Base-by-base conservation (phyloP, 2,888 invertebrate species). In the Polylopha cassiicola region DNA sequence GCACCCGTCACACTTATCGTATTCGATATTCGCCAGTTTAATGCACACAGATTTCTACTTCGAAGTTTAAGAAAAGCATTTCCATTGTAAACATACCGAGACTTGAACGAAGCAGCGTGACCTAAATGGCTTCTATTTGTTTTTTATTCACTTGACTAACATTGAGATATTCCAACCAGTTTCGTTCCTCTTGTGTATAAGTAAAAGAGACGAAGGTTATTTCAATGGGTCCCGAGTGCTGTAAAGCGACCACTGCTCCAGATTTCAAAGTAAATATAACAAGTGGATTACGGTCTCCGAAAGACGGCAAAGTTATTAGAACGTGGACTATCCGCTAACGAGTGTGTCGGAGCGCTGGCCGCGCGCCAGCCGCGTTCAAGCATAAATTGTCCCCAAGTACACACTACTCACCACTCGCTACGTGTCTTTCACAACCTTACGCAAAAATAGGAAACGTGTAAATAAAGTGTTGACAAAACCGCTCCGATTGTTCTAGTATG, bases 251-350 rank as follows among this genome's bases (percentile, higher is more conserved):
- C 52, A 51, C 56, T 51, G 53, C 45, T 61, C 56, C 55, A 61
- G 49, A 43, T 51, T 46, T 43, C 26, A 43, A 43, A 47, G 47
- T 51, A 67, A 73, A 71, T 69, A 66, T 65, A 71, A 73, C 69
- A 71, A 71, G 59, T 53, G 62, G 60, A 72, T 67, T 68, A 69
- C 76, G 61, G 61, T 67, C 59, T 65, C 42, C 37, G 43, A 49
- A 48, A 60, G 50, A 73, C 67, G 69, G 65, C 70, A 67, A 72
- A 77, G 75, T 74, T 74, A 79, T 81, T 77, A 76, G 63, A 67
- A 70, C 61, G 64, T 56, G 65, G 65, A 55, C 60, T 63, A 62
- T 65, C 60, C 61, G 64, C 69, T 75, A 76, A 79, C 73, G 74
- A 77, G 72, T 67, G 61, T 60, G 67, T 61, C 63, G 62, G 46